A percentile compares a stretch with the other conserved stretches of the same genome.
Conservation (phyloP, 2,113 vertebrate genomes). For the Sardina pilchardus region DNA sequence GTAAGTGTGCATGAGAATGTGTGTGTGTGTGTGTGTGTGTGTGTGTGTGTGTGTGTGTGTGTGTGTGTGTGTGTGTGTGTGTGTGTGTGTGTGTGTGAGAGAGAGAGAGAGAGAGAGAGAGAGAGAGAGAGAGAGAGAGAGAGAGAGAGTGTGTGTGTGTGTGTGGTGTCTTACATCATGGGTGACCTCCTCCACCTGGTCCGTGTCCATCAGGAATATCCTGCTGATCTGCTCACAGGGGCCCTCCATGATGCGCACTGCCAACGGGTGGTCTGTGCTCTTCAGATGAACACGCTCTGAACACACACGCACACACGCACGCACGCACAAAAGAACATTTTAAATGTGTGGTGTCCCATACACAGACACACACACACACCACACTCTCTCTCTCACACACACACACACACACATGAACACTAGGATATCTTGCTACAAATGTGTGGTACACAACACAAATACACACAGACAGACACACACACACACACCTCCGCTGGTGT, state of each 20-base stretch:
- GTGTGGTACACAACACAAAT: background rate
- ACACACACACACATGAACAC: too few species aligned
- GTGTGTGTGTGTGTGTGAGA: background rate
- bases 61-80: background rate
- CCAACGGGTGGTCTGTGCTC: constrained; percentile 84
- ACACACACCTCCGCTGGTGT: constrained; percentile 60
- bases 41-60: background rate
- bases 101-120: background rate
- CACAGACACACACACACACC: too few species aligned
- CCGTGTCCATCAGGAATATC: constrained; percentile 95
- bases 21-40: background rate
- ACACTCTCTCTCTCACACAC: too few species aligned
- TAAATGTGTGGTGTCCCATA: background rate
- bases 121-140: too few species aligned
- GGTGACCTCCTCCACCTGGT: constrained; percentile 93
- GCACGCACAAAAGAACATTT: background rate
- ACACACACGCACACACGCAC: constrained; percentile 21
- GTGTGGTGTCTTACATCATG: constrained; percentile 82
- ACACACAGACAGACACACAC: constrained; percentile 22
- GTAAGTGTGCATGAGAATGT: background rate
- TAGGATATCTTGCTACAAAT: too few species aligned
- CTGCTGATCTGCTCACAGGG: constrained; percentile 94
- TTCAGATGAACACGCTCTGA: constrained; percentile 90
- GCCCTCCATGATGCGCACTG: constrained; percentile 88
- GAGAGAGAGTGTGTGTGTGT: background rate